These are phyloP conservation scores for Anorthoa munda DNA, from an alignment of 2,888 invertebrate species.

Conservation along the genomic window DNA sequence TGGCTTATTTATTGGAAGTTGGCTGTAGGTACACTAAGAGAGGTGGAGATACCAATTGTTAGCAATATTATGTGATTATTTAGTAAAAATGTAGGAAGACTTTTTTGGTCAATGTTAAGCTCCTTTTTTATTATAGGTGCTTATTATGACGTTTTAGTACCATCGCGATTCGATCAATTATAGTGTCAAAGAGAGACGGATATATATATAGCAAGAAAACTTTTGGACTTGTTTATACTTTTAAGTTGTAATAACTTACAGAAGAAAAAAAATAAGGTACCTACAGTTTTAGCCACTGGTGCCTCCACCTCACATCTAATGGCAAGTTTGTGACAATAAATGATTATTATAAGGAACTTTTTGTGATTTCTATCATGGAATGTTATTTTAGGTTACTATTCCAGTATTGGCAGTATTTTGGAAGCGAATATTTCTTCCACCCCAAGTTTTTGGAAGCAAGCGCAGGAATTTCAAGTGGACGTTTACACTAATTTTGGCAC, in stretches of 20 bases:
- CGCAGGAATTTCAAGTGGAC: not conserved
- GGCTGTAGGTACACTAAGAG: constrained; percentile 15
- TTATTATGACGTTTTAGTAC: too few species aligned
- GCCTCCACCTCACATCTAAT: constrained; percentile 9
- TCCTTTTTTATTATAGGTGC: too few species aligned
- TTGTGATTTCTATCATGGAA: constrained; percentile 24
- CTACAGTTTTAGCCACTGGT: constrained; percentile 15
- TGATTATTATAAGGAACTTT: constrained; percentile 26
- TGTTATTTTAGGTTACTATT: not conserved
- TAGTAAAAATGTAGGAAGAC: not conserved
- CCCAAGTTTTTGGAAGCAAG: not conserved
- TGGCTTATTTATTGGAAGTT: constrained; percentile 46
- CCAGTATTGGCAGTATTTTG: not conserved
- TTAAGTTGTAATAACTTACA: not conserved
- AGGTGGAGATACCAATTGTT: constrained; percentile 16
- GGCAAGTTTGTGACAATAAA: constrained; percentile 59
- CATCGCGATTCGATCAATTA: too few species aligned
- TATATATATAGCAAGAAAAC: too few species aligned
- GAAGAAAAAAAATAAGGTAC: too few species aligned
- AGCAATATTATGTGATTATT: not conserved
- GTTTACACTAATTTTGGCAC: not conserved
- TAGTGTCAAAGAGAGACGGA: too few species aligned
- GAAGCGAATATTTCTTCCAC: not conserved
- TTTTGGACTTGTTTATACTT: not conserved
- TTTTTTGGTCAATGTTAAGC: too few species aligned